Base-by-base conservation (phyloP, 2,113 vertebrate genomes). In the Crotalus viridis region DNA sequence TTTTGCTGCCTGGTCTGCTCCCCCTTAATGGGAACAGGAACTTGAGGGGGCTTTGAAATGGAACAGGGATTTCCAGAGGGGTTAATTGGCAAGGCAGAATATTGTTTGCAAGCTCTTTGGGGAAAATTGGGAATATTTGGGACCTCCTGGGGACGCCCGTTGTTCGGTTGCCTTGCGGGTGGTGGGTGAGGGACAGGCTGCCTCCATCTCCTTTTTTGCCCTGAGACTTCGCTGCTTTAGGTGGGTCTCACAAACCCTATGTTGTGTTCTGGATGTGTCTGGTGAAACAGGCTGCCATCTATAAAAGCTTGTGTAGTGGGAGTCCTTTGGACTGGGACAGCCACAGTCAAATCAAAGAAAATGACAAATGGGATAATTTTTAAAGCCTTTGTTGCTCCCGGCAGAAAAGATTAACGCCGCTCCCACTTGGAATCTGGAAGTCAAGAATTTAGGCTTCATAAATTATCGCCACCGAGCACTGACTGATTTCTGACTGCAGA, bases 21-120 rank as follows among this genome's bases (percentile, higher is more conserved):
- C 96, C 95, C 96, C 96, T 93, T 92, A 92, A 48, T 24, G 15
- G 94, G 91, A 6, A 89, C 94, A 92, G 96, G 95, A 97, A 94
- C 94, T 43, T 89, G 94, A 91, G 87, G 88, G 26, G 52, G 91
- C 95, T 97, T 96, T 97, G 96, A 96, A 96, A 92, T 48, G 91
- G 95, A 89, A 10, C 21, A 94, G 90, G 61, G 85, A 94, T 87
- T 88, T 92, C 87, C 8, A 28, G 33, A 51, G 89, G 10, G 89
- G 61, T 46, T 92, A 7, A 69, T 61, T 94, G 10, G 0, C 91
- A 52, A 92, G 46, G 90, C 85, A 86, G 95, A 95, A 95, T 95
- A 88, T 96, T 95, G 93, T 95, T 94, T 96, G 95, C 97, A 15
- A 17, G 26, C 51, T 9, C 15, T 93, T 2, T 81, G 21, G 94